A percentile compares a stretch with the other conserved stretches of the same genome.
Evolutionary conservation across 2,113 vertebrate genomes (phyloP).

Genomic region (Forbesichthys agassizii): DNA sequence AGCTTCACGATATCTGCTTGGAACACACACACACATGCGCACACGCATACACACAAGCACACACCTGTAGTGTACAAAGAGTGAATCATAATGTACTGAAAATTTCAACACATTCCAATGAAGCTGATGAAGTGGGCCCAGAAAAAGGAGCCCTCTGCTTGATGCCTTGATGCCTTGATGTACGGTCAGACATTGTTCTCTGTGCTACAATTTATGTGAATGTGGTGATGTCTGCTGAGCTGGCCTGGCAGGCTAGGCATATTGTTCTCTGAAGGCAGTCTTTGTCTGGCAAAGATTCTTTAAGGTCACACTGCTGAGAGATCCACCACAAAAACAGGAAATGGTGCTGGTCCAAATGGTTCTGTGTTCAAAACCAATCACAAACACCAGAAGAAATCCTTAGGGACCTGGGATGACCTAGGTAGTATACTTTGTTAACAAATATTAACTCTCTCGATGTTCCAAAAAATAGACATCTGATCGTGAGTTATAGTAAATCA

Average conservation of each 20-base stretch:
- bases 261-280: constrained; percentile 22
- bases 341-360: not conserved
- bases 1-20: not conserved
- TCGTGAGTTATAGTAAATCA: no score
- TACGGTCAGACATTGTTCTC: constrained; percentile 17
- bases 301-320: constrained; percentile 33
- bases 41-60: not conserved
- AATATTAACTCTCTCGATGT: no score
- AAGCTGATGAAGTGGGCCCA: constrained; percentile 35
- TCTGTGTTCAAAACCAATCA: constrained; percentile 1
- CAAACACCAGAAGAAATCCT: not conserved
- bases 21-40: not conserved
- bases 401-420: no score
- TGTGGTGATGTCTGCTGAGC: constrained; percentile 45
- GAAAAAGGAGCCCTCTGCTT: constrained; percentile 11
- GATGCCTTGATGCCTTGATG: constrained; percentile 8
- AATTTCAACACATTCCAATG: constrained; percentile 57
- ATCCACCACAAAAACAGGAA: constrained; percentile 24
- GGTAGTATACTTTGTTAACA: no score
- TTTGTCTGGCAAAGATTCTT: constrained; percentile 39
- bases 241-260: constrained; percentile 1
- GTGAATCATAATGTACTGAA: not conserved
- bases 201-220: constrained; percentile 35
- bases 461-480: no score
- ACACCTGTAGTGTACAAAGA: not conserved